phyloP scores from a whole-genome alignment of 2,113 vertebrate species.

The Mesembrinibis cayennensis region DNA sequence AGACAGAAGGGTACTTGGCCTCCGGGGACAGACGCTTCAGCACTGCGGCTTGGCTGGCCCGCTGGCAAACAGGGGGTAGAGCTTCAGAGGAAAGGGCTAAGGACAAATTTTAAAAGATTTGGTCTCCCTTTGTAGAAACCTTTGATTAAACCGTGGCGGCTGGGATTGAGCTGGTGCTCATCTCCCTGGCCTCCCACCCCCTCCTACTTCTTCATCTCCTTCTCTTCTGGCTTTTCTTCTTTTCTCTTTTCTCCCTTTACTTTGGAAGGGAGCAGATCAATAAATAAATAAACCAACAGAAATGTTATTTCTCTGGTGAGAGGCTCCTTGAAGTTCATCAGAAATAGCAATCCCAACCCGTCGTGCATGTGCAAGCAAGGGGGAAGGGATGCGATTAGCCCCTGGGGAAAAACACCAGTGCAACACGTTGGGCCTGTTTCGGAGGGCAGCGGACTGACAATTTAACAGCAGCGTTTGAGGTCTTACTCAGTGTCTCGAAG shows the following conservation, averaged over 20 bases:
- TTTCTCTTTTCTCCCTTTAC: neutral
- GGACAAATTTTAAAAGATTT: conserved; percentile 4
- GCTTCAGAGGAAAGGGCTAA: neutral
- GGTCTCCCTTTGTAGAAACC: conserved; percentile 21
- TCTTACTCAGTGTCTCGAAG: neutral
- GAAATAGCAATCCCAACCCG: neutral
- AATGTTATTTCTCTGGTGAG: neutral
- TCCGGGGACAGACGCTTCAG: neutral
- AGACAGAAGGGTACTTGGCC: neutral
- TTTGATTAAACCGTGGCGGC: conserved; percentile 14
- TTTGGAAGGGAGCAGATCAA: conserved; percentile 31
- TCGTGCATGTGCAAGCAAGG: neutral
- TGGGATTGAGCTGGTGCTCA: neutral
- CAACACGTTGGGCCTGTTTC: neutral
- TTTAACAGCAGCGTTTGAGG: neutral
- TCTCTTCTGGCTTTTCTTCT: neutral
- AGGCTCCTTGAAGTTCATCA: conserved; percentile 44
- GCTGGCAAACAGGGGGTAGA: fast-evolving
- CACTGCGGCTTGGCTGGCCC: neutral
- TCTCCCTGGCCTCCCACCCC: neutral
- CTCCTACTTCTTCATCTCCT: conserved; percentile 1
- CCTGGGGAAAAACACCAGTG: neutral
- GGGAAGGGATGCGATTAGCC: neutral
- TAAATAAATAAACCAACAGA: conserved; percentile 52
- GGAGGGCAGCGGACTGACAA: neutral